Base-by-base conservation (phyloP, 2,113 vertebrate genomes). In the Chionodraco myersi region DNA sequence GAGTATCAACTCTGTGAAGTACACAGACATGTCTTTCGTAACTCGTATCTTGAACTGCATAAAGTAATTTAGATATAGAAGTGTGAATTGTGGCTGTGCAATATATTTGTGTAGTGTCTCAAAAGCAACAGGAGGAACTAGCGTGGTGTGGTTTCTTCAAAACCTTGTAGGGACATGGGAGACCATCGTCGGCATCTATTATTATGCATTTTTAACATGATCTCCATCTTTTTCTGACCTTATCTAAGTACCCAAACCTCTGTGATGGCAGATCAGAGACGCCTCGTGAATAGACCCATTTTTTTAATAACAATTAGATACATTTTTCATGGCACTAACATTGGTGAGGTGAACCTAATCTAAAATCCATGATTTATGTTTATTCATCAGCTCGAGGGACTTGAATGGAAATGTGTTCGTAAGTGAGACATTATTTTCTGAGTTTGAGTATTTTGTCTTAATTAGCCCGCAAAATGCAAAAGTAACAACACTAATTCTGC, bases 401-500 rank as follows among this genome's bases (percentile, higher is more conserved):
- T 44, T 62, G 36, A 44, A 61, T n/a, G 36, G 10, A 44, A 61
- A 41, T 41, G 10, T 61, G 16, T 44, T 2, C 4, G 5, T 44
- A 44, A 62, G 14, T 59, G 57, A 59, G 26, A 36, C 30, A 36
- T 26, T 30, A 12, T 30, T 58, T 58, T 58, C 18, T 21, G 7
- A 34, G 23, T 77, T 77, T 9, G 3, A 10, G 11, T 26, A 47
- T 56, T 61, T 56, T 47, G 15, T 51, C 16, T 54, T 53, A 45
- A 60, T 69, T 44, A 69, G 60, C 36, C n/a, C 36, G 21, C 60
- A 45, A 13, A 62, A 62, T 41, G 8, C 9, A 60, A 60, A 41
- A 34, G 3, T 34, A 34, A 36, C 34, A 10, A 8, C 5, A 34
- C 15, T 18, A 3, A 41, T 60, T 60, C 15, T 36, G 30, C 30